Conservation (phyloP, 2,888 invertebrate genomes). For the Phrixothrix hirtus region DNA sequence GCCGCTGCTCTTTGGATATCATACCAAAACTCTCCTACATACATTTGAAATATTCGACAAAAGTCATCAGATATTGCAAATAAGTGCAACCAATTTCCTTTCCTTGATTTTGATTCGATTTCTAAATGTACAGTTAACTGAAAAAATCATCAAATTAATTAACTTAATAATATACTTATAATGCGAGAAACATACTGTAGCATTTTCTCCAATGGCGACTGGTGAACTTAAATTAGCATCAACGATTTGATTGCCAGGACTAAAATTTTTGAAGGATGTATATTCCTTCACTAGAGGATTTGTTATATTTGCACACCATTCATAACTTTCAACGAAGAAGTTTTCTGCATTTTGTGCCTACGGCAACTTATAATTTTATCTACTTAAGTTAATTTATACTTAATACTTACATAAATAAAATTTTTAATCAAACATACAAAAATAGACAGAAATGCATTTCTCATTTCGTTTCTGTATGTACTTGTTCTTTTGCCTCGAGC, state of each 20-base stretch:
- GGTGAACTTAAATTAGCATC: not conserved
- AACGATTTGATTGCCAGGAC: not conserved
- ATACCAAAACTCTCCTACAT: conserved; percentile 2
- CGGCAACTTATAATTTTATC: not conserved
- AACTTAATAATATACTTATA: no score
- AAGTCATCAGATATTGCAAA: conserved; percentile 1
- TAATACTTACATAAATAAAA: no score
- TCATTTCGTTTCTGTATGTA: no score
- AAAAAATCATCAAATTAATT: no score
- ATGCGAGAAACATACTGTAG: no score
- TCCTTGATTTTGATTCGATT: conserved; percentile 3
- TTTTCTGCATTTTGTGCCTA: conserved; percentile 1
- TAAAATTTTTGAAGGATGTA: not conserved
- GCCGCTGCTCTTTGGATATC: conserved; percentile 4
- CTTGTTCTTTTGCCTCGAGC: no score
- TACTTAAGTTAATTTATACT: no score
- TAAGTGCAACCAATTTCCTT: not conserved
- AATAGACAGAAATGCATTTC: no score
- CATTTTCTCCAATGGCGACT: not conserved
- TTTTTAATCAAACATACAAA: no score
- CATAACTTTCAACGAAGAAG: not conserved
- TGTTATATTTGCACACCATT: not conserved
- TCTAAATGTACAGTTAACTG: not conserved
- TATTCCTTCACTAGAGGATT: not conserved
- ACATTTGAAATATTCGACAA: not conserved